Percentiles rank a stretch among this genome's conserved stretches.
Conservation (phyloP, 2,113 vertebrate genomes). For the Mustelus asterias region DNA sequence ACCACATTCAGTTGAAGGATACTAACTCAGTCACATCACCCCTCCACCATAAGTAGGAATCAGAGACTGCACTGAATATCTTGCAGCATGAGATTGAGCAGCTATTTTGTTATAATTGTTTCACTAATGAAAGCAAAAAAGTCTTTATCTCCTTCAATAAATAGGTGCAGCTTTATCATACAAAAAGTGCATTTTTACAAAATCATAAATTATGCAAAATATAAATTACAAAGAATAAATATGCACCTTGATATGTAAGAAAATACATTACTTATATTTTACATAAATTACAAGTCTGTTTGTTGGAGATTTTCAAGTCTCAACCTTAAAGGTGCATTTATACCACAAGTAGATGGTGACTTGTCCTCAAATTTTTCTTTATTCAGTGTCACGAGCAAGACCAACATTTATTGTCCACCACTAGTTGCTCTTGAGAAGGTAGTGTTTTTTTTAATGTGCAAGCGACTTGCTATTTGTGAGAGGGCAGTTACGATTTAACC, state of each 20-base stretch:
- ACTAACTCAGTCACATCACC: background rate
- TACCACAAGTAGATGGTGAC: background rate
- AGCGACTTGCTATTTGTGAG: background rate
- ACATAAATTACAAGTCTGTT: slow-evolving; percentile 28
- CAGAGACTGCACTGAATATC: background rate
- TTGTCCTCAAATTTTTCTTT: background rate
- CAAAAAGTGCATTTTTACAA: slow-evolving; percentile 37
- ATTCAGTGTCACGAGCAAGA: background rate
- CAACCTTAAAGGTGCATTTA: background rate
- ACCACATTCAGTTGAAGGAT: background rate
- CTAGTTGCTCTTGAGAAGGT: background rate
- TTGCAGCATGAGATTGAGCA: background rate
- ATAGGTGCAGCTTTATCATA: slow-evolving; percentile 22
- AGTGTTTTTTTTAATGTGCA: background rate
- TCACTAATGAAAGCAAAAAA: background rate
- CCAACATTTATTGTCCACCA: background rate
- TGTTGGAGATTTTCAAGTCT: slow-evolving; percentile 3
- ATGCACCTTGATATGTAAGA: slow-evolving; percentile 7
- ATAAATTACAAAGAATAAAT: slow-evolving; percentile 37
- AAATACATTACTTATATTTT: slow-evolving; percentile 26
- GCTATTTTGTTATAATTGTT: background rate
- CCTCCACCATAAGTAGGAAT: background rate
- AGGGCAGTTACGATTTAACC: background rate
- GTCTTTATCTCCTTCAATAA: background rate
- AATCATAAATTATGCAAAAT: slow-evolving; percentile 33